phyloP scores from a whole-genome alignment of 2,113 vertebrate species.

The Dendropsophus ebraccatus region DNA sequence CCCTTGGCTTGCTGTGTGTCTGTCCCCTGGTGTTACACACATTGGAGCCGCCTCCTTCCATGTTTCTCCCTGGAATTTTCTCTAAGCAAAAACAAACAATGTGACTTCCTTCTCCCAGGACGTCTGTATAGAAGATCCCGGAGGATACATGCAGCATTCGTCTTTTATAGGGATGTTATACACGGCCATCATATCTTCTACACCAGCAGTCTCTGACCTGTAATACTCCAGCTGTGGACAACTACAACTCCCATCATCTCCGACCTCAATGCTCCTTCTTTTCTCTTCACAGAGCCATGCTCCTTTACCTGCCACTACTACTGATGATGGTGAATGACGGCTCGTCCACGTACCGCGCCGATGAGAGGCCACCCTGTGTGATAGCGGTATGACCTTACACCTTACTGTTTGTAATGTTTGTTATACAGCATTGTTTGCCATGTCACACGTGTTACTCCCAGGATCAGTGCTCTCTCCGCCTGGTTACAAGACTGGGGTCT shows the following conservation, averaged over 20 bases:
- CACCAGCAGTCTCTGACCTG: too few species aligned
- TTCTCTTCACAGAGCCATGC: slow-evolving; percentile 80
- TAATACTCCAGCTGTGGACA: background rate
- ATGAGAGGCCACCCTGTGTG: slow-evolving; percentile 72
- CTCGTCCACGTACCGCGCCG: slow-evolving; percentile 67
- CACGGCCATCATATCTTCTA: too few species aligned
- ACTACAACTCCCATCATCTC: background rate
- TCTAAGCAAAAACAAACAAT: background rate
- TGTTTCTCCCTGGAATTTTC: background rate
- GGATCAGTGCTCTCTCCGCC: too few species aligned
- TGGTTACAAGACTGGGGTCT: too few species aligned
- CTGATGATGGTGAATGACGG: slow-evolving; percentile 72
- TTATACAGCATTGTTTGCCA: too few species aligned
- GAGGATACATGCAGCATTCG: too few species aligned
- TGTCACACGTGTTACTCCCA: too few species aligned
- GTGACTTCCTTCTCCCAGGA: background rate
- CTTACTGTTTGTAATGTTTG: too few species aligned
- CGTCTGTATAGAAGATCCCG: slow-evolving; percentile 2
- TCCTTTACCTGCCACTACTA: slow-evolving; percentile 74
- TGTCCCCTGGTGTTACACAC: too few species aligned
- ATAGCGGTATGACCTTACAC: slow-evolving; percentile 83
- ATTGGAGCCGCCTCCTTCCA: too few species aligned
- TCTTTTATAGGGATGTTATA: too few species aligned
- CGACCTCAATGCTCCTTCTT: background rate
- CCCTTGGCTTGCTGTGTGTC: too few species aligned